Conservation (phyloP, 2,113 vertebrate genomes). For the Siniperca chuatsi region DNA sequence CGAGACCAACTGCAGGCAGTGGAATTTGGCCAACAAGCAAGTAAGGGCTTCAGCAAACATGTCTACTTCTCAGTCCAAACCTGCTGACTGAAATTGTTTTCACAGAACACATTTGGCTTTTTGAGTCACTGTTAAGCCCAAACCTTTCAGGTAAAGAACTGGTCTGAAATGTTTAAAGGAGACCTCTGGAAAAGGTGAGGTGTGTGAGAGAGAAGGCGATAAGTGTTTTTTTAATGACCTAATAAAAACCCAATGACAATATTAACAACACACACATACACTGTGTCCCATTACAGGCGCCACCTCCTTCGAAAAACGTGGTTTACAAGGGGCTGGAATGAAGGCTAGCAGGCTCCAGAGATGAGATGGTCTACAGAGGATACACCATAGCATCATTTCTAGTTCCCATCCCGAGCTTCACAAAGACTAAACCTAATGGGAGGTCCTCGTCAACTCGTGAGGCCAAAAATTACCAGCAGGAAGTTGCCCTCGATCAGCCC, state of each 20-base stretch:
- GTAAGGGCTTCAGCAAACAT: not conserved
- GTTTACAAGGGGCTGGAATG: not conserved
- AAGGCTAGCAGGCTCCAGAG: not conserved
- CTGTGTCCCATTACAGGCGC: slow-evolving; percentile 24
- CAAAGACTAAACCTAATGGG: not conserved
- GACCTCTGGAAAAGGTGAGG: slow-evolving; percentile 25
- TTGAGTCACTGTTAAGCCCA: not conserved
- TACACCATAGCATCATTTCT: not conserved
- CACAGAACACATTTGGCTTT: slow-evolving; percentile 2
- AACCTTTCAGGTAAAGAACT: slow-evolving; percentile 11
- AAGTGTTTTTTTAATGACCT: slow-evolving; percentile 5
- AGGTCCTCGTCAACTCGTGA: not conserved
- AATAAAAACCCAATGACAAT: slow-evolving; percentile 10
- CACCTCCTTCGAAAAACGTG: not conserved
- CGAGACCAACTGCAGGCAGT: not conserved
- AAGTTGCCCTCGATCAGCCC: not conserved
- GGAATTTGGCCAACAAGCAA: not conserved
- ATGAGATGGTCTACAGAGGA: not conserved
- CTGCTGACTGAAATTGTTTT: slow-evolving; percentile 5
- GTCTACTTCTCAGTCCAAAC: slow-evolving; percentile 8
- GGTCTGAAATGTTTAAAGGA: slow-evolving; percentile 23
- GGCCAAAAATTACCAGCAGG: not conserved
- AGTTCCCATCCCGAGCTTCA: not conserved
- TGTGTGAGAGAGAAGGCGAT: not conserved
- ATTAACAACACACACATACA: slow-evolving; percentile 11